phyloP scores from a whole-genome alignment of 2,888 invertebrate genomes.

The Oscheius onirici region DNA sequence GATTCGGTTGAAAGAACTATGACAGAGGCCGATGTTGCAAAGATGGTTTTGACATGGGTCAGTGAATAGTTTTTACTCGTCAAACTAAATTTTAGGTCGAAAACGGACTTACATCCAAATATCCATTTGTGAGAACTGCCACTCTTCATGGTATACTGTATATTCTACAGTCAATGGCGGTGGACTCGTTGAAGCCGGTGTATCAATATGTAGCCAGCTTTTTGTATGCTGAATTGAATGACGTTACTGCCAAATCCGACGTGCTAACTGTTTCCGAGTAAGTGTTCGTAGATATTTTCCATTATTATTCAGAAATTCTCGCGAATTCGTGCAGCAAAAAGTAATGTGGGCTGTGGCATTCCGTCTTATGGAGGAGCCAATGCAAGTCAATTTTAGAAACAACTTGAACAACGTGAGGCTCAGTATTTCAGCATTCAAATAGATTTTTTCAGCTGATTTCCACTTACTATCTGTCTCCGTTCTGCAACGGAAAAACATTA shows the following conservation, averaged over 20 bases:
- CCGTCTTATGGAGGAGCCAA: conserved; percentile 38
- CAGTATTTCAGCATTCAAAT: too few relatives aligned
- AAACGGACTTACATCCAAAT: conserved; percentile 41
- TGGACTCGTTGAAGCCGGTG: conserved; percentile 42
- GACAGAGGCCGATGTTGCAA: conserved; percentile 29
- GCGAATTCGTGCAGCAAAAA: conserved; percentile 1
- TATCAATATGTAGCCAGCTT: conserved; percentile 34
- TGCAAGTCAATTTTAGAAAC: conserved; percentile 34
- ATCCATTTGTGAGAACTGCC: conserved; percentile 38
- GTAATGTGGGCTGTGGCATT: conserved; percentile 30
- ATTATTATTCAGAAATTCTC: background rate
- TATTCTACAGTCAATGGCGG: conserved; percentile 58
- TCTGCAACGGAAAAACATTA: background rate
- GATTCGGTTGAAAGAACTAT: conserved; percentile 31
- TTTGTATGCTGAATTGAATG: conserved; percentile 27
- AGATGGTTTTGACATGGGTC: conserved; percentile 34
- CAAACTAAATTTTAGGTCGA: conserved; percentile 25
- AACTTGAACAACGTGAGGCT: conserved; percentile 22
- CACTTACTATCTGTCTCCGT: background rate
- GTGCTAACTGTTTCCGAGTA: conserved; percentile 26
- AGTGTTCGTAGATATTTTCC: background rate
- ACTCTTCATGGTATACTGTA: conserved; percentile 61
- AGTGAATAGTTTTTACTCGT: background rate
- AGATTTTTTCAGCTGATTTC: background rate
- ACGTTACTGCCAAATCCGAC: conserved; percentile 9